Evolutionary conservation across 2,797 vertebrate genomes (phyloP).

Genomic region (Salarias fasciatus): DNA sequence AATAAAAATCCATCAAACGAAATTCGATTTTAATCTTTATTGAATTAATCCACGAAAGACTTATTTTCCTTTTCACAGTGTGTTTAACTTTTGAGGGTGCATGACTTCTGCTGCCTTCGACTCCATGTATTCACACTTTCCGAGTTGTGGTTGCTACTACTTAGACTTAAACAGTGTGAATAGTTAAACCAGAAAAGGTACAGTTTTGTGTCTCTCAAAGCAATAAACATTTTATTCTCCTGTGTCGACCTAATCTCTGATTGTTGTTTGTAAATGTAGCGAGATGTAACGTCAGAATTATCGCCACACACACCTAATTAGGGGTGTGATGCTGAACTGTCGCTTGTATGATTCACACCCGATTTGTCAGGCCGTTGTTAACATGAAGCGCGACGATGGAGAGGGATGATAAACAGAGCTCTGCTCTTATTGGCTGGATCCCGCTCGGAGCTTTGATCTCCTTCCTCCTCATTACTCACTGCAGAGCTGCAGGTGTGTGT

Average conservation of each 20-base stretch:
- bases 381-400: slow-evolving; percentile 61
- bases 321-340: slow-evolving; percentile 29
- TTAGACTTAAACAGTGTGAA: too few species aligned
- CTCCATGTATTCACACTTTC: too few species aligned
- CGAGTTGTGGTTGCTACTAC: too few species aligned
- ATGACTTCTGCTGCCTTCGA: too few species aligned
- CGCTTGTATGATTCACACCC: slow-evolving; percentile 59
- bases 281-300: slow-evolving; percentile 32
- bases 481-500: slow-evolving; percentile 51
- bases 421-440: slow-evolving; percentile 67
- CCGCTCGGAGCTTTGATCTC: slow-evolving; percentile 69
- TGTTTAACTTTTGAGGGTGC: too few species aligned
- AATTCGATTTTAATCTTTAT: too few species aligned
- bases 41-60: too few species aligned
- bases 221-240: slow-evolving; percentile 3
- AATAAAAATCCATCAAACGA: too few species aligned
- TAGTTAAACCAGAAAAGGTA: too few species aligned
- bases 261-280: slow-evolving; percentile 25
- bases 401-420: slow-evolving; percentile 62
- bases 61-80: too few species aligned
- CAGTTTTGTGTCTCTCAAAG: not conserved
- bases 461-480: slow-evolving; percentile 69
- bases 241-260: not conserved
- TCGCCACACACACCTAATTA: slow-evolving; percentile 64
- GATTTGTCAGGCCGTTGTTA: slow-evolving; percentile 70